Conservation (phyloP, 1,140 invertebrate genomes). For the Dendrolimus kikuchii region DNA sequence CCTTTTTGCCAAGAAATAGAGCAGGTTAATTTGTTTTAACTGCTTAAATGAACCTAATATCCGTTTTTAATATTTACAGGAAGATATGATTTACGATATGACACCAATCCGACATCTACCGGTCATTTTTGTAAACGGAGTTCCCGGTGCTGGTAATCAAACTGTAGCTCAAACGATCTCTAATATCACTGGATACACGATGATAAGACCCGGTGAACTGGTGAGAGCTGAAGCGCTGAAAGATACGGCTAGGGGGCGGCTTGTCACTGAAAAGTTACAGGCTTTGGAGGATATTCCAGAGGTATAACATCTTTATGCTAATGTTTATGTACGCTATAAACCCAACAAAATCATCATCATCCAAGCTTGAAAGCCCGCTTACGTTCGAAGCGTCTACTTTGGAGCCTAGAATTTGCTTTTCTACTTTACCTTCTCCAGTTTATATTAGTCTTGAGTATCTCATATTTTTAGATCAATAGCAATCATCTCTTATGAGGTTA, state of each 20-base stretch:
- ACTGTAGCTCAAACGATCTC: constrained; percentile 66
- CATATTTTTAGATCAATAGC: too few species aligned
- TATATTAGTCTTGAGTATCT: too few species aligned
- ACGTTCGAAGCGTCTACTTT: too few species aligned
- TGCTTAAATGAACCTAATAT: background rate
- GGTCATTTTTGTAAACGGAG: constrained; percentile 70
- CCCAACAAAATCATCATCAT: too few species aligned
- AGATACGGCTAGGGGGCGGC: constrained; percentile 53
- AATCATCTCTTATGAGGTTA: too few species aligned
- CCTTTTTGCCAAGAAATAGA: too few species aligned
- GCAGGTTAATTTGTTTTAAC: too few species aligned
- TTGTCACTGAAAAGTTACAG: constrained; percentile 54
- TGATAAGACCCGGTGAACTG: constrained; percentile 58
- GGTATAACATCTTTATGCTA: constrained; percentile 15
- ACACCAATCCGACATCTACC: constrained; percentile 55
- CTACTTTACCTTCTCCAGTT: too few species aligned
- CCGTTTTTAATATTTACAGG: constrained; percentile 15
- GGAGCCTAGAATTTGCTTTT: too few species aligned
- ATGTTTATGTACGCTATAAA: too few species aligned
- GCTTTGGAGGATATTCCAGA: constrained; percentile 54
- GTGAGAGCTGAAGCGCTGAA: constrained; percentile 51
- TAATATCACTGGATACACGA: constrained; percentile 60
- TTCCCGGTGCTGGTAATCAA: constrained; percentile 65
- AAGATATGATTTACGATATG: constrained; percentile 48
- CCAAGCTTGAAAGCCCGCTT: too few species aligned